Evolutionary conservation across 2,113 vertebrate genomes (phyloP).

Genomic region (Gymnogyps californianus): DNA sequence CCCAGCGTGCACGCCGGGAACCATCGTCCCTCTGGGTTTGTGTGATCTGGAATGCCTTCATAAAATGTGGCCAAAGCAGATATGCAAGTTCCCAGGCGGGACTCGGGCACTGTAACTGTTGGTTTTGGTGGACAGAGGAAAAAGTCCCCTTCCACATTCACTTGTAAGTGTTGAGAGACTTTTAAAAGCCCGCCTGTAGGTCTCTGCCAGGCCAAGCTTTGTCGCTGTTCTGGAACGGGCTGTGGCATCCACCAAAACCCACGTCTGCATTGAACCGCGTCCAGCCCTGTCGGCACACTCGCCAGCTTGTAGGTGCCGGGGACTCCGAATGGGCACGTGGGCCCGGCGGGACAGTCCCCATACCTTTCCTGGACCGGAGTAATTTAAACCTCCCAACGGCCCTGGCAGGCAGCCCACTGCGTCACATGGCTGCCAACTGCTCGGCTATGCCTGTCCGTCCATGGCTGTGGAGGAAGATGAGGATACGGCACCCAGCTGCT

Average conservation of each 20-base stretch:
- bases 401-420: background rate
- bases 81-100: background rate
- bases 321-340: background rate
- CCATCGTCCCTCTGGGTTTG: background rate
- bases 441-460: accelerated
- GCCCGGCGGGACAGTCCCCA: accelerated
- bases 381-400: background rate
- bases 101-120: background rate
- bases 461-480: background rate
- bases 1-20: accelerated
- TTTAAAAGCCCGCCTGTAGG: background rate
- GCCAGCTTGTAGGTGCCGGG: accelerated
- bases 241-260: background rate
- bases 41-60: background rate
- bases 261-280: accelerated
- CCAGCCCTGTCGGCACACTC: background rate
- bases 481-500: background rate
- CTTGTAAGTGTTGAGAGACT: background rate
- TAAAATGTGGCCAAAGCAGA: background rate
- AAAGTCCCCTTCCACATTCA: background rate
- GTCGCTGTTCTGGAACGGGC: background rate
- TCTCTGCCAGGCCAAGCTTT: background rate
- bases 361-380: background rate
- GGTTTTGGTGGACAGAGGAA: background rate
- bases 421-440: accelerated